These are phyloP conservation scores for Lamellibrachia satsuma DNA, from an alignment of 2,888 invertebrate species.

Conservation along the genomic window DNA sequence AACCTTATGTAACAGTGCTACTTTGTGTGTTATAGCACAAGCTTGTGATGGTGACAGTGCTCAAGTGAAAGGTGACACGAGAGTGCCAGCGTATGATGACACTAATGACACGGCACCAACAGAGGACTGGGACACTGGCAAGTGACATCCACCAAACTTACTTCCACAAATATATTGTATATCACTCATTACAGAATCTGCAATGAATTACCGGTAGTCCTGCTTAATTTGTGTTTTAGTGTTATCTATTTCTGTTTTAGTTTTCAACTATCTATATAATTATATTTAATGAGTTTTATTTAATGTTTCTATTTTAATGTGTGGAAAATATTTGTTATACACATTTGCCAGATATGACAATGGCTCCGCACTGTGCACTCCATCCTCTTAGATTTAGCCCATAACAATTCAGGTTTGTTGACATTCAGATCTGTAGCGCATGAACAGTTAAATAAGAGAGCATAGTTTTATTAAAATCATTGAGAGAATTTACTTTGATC, in stretches of 20 bases:
- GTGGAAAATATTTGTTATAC: neutral
- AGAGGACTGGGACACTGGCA: neutral
- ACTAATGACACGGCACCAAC: neutral
- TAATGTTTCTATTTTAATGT: neutral
- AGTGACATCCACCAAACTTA: neutral
- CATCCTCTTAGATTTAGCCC: too few species aligned
- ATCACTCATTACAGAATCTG: too few species aligned
- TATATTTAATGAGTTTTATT: too few species aligned
- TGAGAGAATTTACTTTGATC: too few species aligned
- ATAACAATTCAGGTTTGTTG: too few species aligned
- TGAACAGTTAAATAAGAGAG: too few species aligned
- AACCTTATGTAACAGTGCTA: neutral
- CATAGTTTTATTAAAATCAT: too few species aligned
- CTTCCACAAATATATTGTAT: too few species aligned
- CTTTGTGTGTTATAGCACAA: neutral
- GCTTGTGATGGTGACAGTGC: neutral
- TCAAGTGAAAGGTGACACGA: neutral
- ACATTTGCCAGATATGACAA: neutral
- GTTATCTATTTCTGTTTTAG: neutral
- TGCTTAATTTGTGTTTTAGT: neutral
- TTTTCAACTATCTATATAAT: too few species aligned
- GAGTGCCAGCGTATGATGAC: neutral
- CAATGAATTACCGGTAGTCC: too few species aligned
- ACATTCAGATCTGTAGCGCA: too few species aligned
- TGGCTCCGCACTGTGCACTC: too few species aligned